phyloP scores from a whole-genome alignment of 2,797 vertebrate genomes.

The Leptoclinus maculatus region DNA sequence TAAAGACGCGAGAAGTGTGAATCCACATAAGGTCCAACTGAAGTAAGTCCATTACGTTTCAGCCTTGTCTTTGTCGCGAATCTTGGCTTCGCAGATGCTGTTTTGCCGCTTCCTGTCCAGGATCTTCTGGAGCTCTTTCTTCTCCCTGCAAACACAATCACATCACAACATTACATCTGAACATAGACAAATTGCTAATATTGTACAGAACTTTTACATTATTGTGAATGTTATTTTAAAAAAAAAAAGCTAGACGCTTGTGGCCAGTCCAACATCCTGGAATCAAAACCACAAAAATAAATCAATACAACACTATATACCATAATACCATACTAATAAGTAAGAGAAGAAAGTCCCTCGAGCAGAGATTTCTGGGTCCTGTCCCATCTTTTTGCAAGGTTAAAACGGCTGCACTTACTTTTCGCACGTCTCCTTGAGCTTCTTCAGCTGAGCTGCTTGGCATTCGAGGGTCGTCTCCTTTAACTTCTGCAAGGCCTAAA shows the following conservation, averaged over 20 bases:
- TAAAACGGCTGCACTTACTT: conserved; percentile 75
- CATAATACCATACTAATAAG: background rate
- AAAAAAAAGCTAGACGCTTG: background rate
- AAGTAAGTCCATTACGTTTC: conserved; percentile 81
- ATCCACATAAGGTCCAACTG: background rate
- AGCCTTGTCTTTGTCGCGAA: conserved; percentile 86
- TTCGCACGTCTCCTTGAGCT: conserved; percentile 86
- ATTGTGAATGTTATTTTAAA: background rate
- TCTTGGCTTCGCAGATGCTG: conserved; percentile 90
- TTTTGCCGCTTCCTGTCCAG: conserved; percentile 90
- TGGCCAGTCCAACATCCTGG: background rate
- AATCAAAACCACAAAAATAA: background rate
- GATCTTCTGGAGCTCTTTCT: conserved; percentile 92
- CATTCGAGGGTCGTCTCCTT: conserved; percentile 82
- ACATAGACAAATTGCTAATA: background rate
- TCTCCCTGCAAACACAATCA: conserved; percentile 82
- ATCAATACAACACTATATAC: background rate
- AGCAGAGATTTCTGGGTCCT: background rate
- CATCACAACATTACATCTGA: background rate
- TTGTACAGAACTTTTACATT: background rate
- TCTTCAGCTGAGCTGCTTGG: conserved; percentile 86
- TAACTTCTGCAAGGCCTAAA: conserved; percentile 84
- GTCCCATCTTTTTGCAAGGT: background rate
- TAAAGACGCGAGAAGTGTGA: background rate
- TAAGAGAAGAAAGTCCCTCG: background rate